phyloP scores from a whole-genome alignment of 1,140 invertebrate genomes.

The Diabrotica undecimpunctata region DNA sequence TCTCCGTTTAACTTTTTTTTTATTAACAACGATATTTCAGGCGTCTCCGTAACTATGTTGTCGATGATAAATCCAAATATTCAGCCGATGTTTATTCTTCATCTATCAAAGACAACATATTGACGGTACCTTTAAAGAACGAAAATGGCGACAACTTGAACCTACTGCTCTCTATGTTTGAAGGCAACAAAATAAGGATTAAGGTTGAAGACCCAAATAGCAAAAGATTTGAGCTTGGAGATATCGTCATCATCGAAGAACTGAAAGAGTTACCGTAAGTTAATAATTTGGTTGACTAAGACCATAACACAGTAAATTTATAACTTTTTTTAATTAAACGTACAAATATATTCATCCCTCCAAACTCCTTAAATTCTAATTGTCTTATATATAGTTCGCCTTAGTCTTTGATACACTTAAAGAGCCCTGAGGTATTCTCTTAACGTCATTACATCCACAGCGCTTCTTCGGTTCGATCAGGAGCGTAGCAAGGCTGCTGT shows the following conservation, averaged over 20 bases:
- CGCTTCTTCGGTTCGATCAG: no score
- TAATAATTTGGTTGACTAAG: not conserved
- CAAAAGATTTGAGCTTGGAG: conserved; percentile 8
- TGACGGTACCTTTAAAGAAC: conserved; percentile 4
- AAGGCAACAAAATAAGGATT: conserved; percentile 4
- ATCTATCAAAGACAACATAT: not conserved
- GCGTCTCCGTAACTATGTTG: conserved; percentile 2
- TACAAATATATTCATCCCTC: no score
- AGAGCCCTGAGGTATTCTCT: no score
- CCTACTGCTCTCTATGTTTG: not conserved
- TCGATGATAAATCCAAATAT: conserved; percentile 3
- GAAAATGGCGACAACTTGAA: not conserved
- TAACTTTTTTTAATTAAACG: no score
- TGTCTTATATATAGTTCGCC: no score
- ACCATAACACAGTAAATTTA: no score
- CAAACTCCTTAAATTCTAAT: not conserved
- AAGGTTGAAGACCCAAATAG: conserved; percentile 7
- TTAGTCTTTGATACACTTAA: no score
- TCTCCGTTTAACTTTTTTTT: not conserved
- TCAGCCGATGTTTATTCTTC: not conserved
- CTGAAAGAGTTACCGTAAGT: not conserved
- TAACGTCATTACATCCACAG: no score
- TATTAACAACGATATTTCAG: not conserved
- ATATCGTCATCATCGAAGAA: conserved; percentile 10
- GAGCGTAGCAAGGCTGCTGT: no score